Base-by-base conservation (phyloP, 2,797 vertebrate genomes). In the Setipinna tenuifilis region DNA sequence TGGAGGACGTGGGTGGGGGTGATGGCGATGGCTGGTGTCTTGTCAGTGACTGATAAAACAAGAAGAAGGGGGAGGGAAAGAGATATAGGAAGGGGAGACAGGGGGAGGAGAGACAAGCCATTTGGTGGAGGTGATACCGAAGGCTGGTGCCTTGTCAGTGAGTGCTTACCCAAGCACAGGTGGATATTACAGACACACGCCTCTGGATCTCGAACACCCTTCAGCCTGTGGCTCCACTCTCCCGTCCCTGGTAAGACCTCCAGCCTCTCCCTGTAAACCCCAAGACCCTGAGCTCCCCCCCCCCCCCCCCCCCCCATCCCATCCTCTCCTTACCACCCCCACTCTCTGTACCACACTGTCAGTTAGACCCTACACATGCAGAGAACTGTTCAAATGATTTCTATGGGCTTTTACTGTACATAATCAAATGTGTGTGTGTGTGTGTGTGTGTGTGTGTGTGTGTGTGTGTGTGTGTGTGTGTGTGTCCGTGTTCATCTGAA, bases 251-350 rank as follows among this genome's bases (percentile, higher is more conserved):
- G 11, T 11, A 14, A 11, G 23, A 65, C 2, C 23, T 65, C 62
- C 62, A 65, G 62, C 23, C 62, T 25, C 62, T 25, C 62, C 62
- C 62, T 65, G 23, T 25, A 65, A 25, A 65, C 23, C 23, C 23
- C 23, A 65, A 2, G 10, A 28, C 62, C 23, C 23, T 65, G 23
- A 65, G n/a, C 61, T 23, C 61, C 2, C n/a, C 23, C 61, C 61
- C 21, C 59, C 7, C 59, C 10, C 59, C 59, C 3, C 3, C 2
- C 35, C 46, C 91, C 23, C 83, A 11, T 10, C 89, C 88, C 89
- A n/a, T n/a, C 89, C 90, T 91, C 89, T 84, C 88, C 58, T 3
- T 21, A 61, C 0, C 12, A 5, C 58, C 58, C 14, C 0, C 58
- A 7, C 58, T 3, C 59, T 1, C 59, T n/a, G n/a, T 2, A 6